These are phyloP conservation scores for Prorops nasuta DNA, from an alignment of 1,140 invertebrate species.

Conservation along the genomic window DNA sequence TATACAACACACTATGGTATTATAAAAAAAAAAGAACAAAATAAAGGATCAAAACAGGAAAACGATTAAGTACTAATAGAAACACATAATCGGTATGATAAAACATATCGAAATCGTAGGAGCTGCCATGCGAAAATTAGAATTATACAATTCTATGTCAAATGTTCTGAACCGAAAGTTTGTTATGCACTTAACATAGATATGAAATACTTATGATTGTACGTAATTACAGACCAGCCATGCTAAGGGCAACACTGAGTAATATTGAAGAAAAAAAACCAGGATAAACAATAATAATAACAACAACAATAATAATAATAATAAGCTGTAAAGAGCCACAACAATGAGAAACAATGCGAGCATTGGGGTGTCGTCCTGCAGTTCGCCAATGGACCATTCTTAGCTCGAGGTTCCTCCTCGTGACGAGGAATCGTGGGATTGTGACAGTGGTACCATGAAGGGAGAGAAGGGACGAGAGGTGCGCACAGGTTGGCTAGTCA, in stretches of 20 bases:
- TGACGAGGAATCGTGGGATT: not conserved
- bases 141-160: slow-evolving; percentile 21
- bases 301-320: slow-evolving; percentile 52
- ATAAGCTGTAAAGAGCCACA: slow-evolving; percentile 59
- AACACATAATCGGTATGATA: slow-evolving; percentile 33
- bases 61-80: slow-evolving; percentile 30
- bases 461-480: slow-evolving; percentile 15
- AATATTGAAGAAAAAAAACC: slow-evolving; percentile 39
- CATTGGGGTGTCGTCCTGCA: slow-evolving; percentile 41
- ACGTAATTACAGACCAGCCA: slow-evolving; percentile 49
- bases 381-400: slow-evolving; percentile 32
- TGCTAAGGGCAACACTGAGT: slow-evolving; percentile 55
- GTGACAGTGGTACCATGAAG: not conserved
- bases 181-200: slow-evolving; percentile 23
- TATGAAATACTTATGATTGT: slow-evolving; percentile 22
- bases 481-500: too few relatives aligned
- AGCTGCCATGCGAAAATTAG: slow-evolving; percentile 50
- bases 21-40: not conserved
- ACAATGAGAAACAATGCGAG: slow-evolving; percentile 60
- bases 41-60: slow-evolving; percentile 12
- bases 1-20: too few relatives aligned
- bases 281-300: slow-evolving; percentile 48
- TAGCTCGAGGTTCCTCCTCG: slow-evolving; percentile 11
- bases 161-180: slow-evolving; percentile 37
- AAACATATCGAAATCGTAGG: slow-evolving; percentile 26